Conservation (phyloP, 2,113 vertebrate species). For the Turnix velox region DNA sequence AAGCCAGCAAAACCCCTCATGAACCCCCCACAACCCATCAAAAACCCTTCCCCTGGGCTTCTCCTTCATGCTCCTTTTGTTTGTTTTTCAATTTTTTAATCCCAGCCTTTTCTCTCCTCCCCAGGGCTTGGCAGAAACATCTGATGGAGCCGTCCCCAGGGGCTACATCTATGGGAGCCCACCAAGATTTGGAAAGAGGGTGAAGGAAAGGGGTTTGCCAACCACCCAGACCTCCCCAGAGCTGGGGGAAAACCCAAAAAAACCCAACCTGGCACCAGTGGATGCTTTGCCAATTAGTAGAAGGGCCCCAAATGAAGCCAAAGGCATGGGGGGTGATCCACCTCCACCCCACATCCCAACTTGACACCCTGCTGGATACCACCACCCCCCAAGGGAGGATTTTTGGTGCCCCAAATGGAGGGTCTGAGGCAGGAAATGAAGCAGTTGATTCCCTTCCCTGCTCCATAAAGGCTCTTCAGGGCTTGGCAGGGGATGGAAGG, state of each 20-base stretch:
- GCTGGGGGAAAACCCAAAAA: background rate
- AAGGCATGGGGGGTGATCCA: accelerated
- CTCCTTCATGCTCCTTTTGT: background rate
- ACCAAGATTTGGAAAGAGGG: accelerated
- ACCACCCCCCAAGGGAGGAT: background rate
- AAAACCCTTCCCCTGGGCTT: background rate
- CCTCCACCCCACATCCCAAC: background rate
- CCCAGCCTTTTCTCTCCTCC: background rate
- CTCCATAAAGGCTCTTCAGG: background rate
- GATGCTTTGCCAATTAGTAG: accelerated
- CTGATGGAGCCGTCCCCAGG: background rate
- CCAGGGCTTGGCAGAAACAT: background rate
- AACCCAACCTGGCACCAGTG: background rate
- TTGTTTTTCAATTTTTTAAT: background rate
- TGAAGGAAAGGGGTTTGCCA: accelerated
- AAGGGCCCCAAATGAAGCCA: background rate
- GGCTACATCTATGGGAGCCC: background rate
- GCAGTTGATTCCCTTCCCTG: background rate
- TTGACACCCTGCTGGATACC: no score
- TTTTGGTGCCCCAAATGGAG: background rate
- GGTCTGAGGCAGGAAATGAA: conserved; percentile 28
- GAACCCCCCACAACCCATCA: background rate
- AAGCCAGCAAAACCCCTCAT: accelerated
- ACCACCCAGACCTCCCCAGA: background rate
- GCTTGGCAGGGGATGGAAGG: background rate